Base-by-base conservation (phyloP, 2,113 vertebrate species). In the Mobula birostris region DNA sequence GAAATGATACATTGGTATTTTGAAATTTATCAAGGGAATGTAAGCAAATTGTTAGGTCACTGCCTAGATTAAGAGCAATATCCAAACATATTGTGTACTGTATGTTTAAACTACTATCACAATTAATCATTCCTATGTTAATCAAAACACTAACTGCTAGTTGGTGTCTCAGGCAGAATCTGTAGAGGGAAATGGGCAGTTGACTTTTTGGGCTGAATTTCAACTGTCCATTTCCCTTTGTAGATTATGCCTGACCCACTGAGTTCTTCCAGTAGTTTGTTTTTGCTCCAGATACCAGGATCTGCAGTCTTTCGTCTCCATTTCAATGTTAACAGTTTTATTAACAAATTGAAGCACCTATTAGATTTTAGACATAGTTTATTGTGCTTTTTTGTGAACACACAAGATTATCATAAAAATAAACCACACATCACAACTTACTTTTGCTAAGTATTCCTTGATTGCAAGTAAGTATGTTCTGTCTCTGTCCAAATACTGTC, bases 361-460 rank as follows among this genome's bases (percentile, higher is more conserved):
- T 61, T 88, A 66, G 7, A n/a, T 66, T 17, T 90, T 90, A 88
- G 29, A 32, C 85, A 87, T 15, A 29, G 15, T 15, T 32, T 88
- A 14, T 29, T 85, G 48, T 11, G 19, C 7, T 80, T 82, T 17
- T 40, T 56, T 12, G 27, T 85, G 58, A 85, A 58, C 48, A 72
- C 63, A 92, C 88, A 72, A 92, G 24, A 72, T 40, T 56, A 40
- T 93, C 40, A 56, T 74, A 21, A 93, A 29, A 17, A 63, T 76
- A 24, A 94, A 87, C 17, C 74, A 12, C 27, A 94, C 94, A 94
- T 72, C 11, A 63, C 79, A 91, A 77, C 72, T 95, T 94, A 94
- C 27, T 94, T 96, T 95, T 95, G 94, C 90, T 77, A 96, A 94
- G 7, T 96, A 95, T 94, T 96, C 95, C 82, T 95, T 95, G 95